These are phyloP conservation scores for Pseudoips prasinana DNA, from an alignment of 2,888 invertebrate species.

Conservation along the genomic window DNA sequence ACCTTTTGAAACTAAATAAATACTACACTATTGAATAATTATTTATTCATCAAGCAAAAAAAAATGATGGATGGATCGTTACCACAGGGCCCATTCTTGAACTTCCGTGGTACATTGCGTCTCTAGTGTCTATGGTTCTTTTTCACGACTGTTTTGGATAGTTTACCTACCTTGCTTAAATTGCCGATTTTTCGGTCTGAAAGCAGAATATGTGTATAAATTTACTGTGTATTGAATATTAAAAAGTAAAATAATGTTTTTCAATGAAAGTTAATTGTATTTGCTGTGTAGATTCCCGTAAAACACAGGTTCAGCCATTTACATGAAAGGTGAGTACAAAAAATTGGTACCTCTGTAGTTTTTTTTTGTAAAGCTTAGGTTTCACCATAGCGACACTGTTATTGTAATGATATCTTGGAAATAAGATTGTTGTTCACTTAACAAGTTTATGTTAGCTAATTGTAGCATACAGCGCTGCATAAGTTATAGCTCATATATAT, in stretches of 20 bases:
- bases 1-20: no score
- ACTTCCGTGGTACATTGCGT: slow-evolving; percentile 36
- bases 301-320: slow-evolving; percentile 76
- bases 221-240: slow-evolving; percentile 48
- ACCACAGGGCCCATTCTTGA: slow-evolving; percentile 21
- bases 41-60: slow-evolving; percentile 25
- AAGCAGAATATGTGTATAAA: slow-evolving; percentile 63
- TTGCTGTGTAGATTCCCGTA: slow-evolving; percentile 42
- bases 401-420: slow-evolving; percentile 13
- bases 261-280: slow-evolving; percentile 51
- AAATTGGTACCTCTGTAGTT: slow-evolving; percentile 67
- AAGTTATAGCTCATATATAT: slow-evolving; percentile 56
- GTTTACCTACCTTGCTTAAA: slow-evolving; percentile 76
- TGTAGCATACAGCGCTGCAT: slow-evolving; percentile 45
- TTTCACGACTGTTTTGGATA: slow-evolving; percentile 82
- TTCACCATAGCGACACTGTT: slow-evolving; percentile 39
- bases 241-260: slow-evolving; percentile 59
- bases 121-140: slow-evolving; percentile 70
- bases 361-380: slow-evolving; percentile 55
- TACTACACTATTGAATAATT: slow-evolving; percentile 4
- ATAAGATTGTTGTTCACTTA: slow-evolving; percentile 4
- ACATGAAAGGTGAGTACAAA: slow-evolving; percentile 81
- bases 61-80: slow-evolving; percentile 37
- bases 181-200: slow-evolving; percentile 74
- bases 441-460: slow-evolving; percentile 4